Percentiles rank a stretch among this genome's conserved stretches.
Evolutionary conservation across 30 jellyfish, hydroid and myxozoan species (phyloP).

Genomic region (Mastigias papua): DNA sequence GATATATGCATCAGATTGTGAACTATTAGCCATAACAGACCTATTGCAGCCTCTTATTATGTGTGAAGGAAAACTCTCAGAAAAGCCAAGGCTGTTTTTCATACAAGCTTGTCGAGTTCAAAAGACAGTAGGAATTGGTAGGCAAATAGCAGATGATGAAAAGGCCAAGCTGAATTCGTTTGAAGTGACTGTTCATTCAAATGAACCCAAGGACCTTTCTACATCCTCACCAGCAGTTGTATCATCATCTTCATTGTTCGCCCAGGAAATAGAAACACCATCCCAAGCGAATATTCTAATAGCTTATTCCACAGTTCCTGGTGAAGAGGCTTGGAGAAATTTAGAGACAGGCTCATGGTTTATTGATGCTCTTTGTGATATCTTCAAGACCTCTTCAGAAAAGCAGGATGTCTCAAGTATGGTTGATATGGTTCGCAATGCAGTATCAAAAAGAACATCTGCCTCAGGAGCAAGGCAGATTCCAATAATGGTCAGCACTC

Average conservation of each 20-base stretch:
- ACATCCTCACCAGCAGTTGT: not conserved
- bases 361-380: conserved; percentile 76
- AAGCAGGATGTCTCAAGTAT: conserved; percentile 80
- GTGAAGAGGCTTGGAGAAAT: conserved; percentile 83
- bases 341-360: conserved; percentile 80
- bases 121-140: not conserved
- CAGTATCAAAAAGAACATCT: conserved; percentile 67
- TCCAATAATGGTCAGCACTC: conserved; percentile 81
- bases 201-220: not conserved
- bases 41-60: conserved; percentile 62
- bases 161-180: not conserved
- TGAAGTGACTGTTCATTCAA: conserved; percentile 46
- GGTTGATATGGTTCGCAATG: conserved; percentile 74
- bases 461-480: conserved; percentile 69
- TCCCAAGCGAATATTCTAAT: conserved; percentile 71
- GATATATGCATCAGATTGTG: conserved; percentile 84
- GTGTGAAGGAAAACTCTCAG: conserved; percentile 50
- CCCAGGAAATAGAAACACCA: conserved; percentile 61
- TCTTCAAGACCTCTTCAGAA: conserved; percentile 66
- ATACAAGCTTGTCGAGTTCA: conserved; percentile 90
- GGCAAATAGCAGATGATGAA: conserved; percentile 10
- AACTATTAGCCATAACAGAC: conserved; percentile 68
- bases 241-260: conserved; percentile 12
- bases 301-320: conserved; percentile 92
- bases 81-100: conserved; percentile 80